These are phyloP conservation scores for Phalacrocorax pelagicus DNA, from an alignment of 2,113 vertebrate species.

Conservation along the genomic window DNA sequence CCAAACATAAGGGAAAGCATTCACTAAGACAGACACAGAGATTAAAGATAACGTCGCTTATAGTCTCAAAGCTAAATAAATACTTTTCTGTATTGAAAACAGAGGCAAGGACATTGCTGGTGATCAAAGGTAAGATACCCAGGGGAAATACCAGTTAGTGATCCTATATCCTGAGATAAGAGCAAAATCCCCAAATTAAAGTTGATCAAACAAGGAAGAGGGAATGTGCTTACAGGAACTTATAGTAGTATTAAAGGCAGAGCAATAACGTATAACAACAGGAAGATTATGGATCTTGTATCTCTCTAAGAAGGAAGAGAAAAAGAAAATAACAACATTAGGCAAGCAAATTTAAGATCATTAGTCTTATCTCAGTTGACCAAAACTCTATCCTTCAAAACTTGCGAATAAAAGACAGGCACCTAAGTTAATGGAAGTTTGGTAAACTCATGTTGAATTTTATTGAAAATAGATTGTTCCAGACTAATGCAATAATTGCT, in stretches of 20 bases:
- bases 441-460: background rate
- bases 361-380: background rate
- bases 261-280: background rate
- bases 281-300: background rate
- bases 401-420: background rate
- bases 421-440: background rate
- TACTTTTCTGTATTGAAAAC: background rate
- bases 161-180: background rate
- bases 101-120: background rate
- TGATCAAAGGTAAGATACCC: background rate
- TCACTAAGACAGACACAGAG: background rate
- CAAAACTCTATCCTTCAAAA: background rate
- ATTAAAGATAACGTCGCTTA: background rate
- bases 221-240: background rate
- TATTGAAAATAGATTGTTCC: background rate
- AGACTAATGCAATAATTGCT: background rate
- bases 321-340: background rate
- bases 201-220: background rate
- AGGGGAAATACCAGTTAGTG: background rate
- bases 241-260: background rate
- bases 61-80: background rate
- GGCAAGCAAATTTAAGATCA: background rate
- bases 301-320: background rate
- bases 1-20: background rate
- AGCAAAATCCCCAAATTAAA: background rate